Evolutionary conservation across 1,140 invertebrate species (phyloP).

Genomic region (Hesperophylax magnus): DNA sequence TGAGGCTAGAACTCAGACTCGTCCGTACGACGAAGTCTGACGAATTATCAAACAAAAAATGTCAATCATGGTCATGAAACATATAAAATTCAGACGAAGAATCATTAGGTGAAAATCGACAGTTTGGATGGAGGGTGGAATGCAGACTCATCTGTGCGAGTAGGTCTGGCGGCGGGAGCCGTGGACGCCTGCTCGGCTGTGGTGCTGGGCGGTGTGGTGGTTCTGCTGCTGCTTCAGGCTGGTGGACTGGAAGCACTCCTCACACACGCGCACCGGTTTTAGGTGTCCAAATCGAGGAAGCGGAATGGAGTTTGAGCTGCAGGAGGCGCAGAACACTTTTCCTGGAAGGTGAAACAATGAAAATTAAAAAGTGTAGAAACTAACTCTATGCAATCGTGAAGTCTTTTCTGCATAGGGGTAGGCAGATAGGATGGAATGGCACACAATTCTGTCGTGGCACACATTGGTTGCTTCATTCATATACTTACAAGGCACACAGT

Average conservation of each 20-base stretch:
- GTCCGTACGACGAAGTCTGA: constrained; percentile 45
- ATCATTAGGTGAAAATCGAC: neutral
- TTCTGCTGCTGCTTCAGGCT: constrained; percentile 45
- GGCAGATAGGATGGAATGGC: neutral
- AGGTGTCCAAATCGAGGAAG: constrained; percentile 92
- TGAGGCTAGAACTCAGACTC: constrained; percentile 23
- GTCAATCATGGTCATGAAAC: too few species aligned
- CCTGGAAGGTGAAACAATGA: constrained; percentile 59
- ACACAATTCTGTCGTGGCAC: too few species aligned
- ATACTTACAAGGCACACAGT: too few species aligned
- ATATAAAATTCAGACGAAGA: neutral
- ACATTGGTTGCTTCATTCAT: too few species aligned
- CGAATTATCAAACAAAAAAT: too few species aligned
- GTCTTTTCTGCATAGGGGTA: too few species aligned
- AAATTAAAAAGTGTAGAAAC: neutral
- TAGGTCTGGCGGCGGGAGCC: constrained; percentile 31
- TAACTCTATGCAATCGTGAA: too few species aligned
- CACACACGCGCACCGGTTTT: constrained; percentile 95
- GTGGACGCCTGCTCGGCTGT: neutral
- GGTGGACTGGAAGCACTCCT: constrained; percentile 81
- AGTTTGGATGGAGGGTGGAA: neutral
- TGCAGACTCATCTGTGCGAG: constrained; percentile 49
- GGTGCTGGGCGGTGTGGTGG: neutral
- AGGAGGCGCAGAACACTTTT: constrained; percentile 94
- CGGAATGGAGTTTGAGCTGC: constrained; percentile 93